Conservation (phyloP, 1,140 invertebrate genomes). For the Monochamus saltuarius region DNA sequence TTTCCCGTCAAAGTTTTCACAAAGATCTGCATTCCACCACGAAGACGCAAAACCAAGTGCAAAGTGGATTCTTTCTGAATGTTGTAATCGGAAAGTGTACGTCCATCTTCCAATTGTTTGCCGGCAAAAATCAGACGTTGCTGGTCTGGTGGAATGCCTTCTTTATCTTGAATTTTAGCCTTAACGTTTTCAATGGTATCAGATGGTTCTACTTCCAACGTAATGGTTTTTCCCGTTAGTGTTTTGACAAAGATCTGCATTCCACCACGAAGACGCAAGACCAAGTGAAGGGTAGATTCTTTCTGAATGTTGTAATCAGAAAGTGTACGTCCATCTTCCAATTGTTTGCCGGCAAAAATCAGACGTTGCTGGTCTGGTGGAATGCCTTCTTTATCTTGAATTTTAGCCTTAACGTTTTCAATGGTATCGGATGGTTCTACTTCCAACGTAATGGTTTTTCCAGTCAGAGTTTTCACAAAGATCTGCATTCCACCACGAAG, state of each 20-base stretch:
- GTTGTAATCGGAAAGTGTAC: conserved; percentile 65
- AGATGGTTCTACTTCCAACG: conserved; percentile 70
- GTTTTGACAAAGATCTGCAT: conserved; percentile 67
- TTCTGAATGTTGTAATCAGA: conserved; percentile 79
- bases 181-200: conserved; percentile 78
- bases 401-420: conserved; percentile 72
- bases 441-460: conserved; percentile 72
- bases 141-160: conserved; percentile 65
- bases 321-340: conserved; percentile 77
- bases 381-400: conserved; percentile 63
- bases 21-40: conserved; percentile 71
- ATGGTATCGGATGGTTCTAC: conserved; percentile 75
- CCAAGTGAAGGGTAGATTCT: conserved; percentile 71
- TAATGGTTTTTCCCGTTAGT: conserved; percentile 73
- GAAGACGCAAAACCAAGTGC: conserved; percentile 62
- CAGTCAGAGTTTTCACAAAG: conserved; percentile 71
- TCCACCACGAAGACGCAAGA: conserved; percentile 70
- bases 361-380: conserved; percentile 64
- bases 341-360: conserved; percentile 74
- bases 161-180: conserved; percentile 75
- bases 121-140: conserved; percentile 65
- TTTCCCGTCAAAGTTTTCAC: conserved; percentile 74
- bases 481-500: conserved; percentile 63
- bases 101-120: conserved; percentile 68
- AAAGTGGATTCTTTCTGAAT: conserved; percentile 75